A percentile compares a stretch with the other conserved stretches of the same genome.
phyloP scores from a whole-genome alignment of 2,797 vertebrate genomes.

The Micropoecilia bifurca region DNA sequence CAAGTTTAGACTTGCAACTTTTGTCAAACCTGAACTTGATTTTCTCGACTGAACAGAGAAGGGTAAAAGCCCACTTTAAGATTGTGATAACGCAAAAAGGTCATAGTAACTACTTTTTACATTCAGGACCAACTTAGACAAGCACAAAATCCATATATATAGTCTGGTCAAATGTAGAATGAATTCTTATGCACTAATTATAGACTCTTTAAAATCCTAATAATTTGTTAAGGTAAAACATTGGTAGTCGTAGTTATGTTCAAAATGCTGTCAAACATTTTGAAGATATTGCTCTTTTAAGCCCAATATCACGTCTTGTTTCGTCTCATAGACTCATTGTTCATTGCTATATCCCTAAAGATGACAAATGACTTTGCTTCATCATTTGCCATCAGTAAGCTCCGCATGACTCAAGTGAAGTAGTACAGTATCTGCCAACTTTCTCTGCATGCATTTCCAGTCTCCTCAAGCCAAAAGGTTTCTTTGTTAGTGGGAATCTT shows the following conservation, averaged over 20 bases:
- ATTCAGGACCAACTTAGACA: background rate
- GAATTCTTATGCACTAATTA: background rate
- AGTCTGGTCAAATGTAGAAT: background rate
- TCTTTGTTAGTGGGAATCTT: slow-evolving; percentile 4
- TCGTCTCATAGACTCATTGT: background rate
- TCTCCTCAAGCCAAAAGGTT: background rate
- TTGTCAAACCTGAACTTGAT: background rate
- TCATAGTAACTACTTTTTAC: background rate
- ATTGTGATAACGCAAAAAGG: background rate
- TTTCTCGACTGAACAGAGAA: background rate
- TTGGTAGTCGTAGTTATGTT: background rate
- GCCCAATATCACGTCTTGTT: background rate
- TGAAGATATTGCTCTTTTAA: background rate
- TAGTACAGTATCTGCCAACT: background rate
- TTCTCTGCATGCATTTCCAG: background rate
- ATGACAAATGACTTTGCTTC: background rate
- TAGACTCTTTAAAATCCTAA: background rate
- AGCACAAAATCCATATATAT: background rate
- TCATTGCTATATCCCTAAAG: background rate
- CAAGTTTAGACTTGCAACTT: background rate
- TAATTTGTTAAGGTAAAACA: background rate
- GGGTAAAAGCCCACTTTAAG: background rate
- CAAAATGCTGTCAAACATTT: background rate
- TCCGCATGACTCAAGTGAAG: background rate
- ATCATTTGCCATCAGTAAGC: background rate